These are phyloP conservation scores for Nomada hirtipes DNA, from an alignment of 2,888 invertebrate genomes.

Conservation along the genomic window DNA sequence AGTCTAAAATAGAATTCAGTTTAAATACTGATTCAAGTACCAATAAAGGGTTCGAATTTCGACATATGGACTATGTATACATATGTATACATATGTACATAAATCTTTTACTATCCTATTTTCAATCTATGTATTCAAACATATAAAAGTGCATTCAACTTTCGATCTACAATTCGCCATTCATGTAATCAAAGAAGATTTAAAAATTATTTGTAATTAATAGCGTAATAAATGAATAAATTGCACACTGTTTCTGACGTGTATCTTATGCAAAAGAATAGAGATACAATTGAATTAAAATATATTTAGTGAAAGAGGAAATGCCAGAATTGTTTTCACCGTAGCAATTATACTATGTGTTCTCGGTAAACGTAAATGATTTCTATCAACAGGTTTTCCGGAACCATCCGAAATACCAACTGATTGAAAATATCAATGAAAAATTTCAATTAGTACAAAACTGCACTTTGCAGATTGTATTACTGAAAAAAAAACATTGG, in stretches of 20 bases:
- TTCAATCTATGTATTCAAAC: background rate
- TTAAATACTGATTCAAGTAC: background rate
- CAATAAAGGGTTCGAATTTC: background rate
- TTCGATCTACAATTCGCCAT: background rate
- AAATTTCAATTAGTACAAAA: background rate
- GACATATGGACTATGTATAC: too few species aligned
- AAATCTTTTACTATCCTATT: background rate
- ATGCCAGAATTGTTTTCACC: background rate
- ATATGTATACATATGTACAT: too few species aligned
- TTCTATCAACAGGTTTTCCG: background rate
- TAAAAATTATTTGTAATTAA: background rate
- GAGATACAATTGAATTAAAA: background rate
- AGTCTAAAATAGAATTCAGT: background rate
- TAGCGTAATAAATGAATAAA: background rate
- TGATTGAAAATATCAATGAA: background rate
- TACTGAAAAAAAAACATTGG: too few species aligned
- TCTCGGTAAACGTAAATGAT: background rate
- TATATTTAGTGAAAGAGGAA: background rate
- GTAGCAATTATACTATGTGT: background rate
- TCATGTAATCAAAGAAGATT: background rate
- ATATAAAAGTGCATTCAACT: background rate
- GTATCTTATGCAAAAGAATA: background rate
- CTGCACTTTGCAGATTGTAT: too few species aligned
- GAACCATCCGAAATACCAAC: background rate
- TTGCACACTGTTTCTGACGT: background rate